Conservation (phyloP, 2,797 vertebrate genomes). For the Scyliorhinus canicula region DNA sequence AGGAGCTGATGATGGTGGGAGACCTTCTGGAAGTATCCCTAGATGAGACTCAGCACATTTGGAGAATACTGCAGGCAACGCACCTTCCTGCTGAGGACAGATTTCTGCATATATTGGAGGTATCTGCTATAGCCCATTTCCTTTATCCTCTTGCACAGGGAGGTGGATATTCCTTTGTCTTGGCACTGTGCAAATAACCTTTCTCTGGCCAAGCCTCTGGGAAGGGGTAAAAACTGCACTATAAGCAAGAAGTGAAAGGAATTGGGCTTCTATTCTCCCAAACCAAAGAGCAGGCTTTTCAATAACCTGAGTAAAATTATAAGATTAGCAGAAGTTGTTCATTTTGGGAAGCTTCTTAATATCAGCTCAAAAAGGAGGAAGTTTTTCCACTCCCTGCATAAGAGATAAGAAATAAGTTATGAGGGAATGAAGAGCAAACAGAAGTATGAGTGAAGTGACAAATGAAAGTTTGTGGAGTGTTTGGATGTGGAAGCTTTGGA, state of each 20-base stretch:
- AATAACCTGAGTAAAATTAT: neutral
- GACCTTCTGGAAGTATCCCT: slow-evolving; percentile 93
- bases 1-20: slow-evolving; percentile 96
- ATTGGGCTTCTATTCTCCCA: neutral
- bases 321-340: neutral
- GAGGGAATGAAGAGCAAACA: neutral
- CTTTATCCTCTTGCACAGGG: neutral
- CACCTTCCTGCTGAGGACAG: slow-evolving; percentile 91
- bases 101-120: slow-evolving; percentile 95
- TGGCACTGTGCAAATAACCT: neutral
- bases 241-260: neutral
- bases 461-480: neutral
- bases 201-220: neutral
- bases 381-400: neutral
- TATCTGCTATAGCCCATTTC: slow-evolving; percentile 46
- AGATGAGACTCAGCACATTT: slow-evolving; percentile 97
- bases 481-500: too few relatives aligned
- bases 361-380: neutral
- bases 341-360: neutral
- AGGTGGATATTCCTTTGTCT: neutral
- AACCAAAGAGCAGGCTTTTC: neutral
- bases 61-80: slow-evolving; percentile 94
- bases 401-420: neutral
- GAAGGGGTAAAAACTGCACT: neutral
- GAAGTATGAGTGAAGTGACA: neutral